phyloP scores from a whole-genome alignment of 2,888 invertebrate genomes.

The Polydesmus complanatus region DNA sequence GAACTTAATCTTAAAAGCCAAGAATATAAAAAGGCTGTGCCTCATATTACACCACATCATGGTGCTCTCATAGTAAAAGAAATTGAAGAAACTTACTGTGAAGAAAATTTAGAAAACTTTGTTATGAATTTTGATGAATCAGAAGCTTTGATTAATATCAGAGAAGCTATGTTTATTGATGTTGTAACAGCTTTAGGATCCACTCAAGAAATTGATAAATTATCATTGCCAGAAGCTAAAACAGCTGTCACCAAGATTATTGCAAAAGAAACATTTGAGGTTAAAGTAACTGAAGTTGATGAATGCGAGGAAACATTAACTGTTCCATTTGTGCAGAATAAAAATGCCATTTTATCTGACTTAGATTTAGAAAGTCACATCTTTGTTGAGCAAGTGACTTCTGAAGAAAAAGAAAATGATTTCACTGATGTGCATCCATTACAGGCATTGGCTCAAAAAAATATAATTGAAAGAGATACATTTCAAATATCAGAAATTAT shows the following conservation, averaged over 20 bases:
- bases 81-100: neutral
- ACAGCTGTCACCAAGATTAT: slow-evolving; percentile 8
- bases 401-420: slow-evolving; percentile 35
- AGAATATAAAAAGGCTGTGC: neutral
- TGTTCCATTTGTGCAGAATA: neutral
- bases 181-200: neutral
- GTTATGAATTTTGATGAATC: neutral
- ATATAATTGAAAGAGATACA: neutral
- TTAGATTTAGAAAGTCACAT: slow-evolving; percentile 26
- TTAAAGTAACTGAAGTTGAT: slow-evolving; percentile 5
- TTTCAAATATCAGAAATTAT: neutral
- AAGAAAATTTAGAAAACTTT: neutral
- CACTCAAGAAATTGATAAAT: slow-evolving; percentile 5
- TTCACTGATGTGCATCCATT: neutral
- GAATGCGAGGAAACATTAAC: slow-evolving; percentile 6
- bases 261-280: slow-evolving; percentile 13
- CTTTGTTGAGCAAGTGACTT: slow-evolving; percentile 45
- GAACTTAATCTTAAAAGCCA: neutral
- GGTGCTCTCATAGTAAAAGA: neutral
- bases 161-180: neutral
- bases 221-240: slow-evolving; percentile 6
- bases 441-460: neutral
- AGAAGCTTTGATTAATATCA: neutral
- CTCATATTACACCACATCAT: neutral
- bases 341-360: neutral